phyloP scores from a whole-genome alignment of 2,113 vertebrate species.

The Cryptomyrus ogoouensis region DNA sequence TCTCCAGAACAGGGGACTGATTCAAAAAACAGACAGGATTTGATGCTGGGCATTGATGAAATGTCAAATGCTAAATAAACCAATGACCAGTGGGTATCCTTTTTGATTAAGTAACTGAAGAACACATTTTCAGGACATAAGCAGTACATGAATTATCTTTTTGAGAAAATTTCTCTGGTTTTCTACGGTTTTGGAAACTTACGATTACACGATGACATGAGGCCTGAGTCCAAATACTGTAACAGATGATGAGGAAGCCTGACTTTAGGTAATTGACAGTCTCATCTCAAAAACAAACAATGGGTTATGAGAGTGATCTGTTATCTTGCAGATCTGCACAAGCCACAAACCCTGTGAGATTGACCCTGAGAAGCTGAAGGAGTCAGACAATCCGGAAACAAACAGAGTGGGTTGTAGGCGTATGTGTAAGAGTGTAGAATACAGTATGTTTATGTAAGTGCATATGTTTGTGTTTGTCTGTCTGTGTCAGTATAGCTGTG shows the following conservation, averaged over 20 bases:
- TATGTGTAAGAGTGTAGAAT: not conserved
- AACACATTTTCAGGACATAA: not conserved
- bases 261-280: not conserved
- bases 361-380: conserved; percentile 90
- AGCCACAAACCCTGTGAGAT: conserved; percentile 93
- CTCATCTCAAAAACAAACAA: not conserved
- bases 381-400: conserved; percentile 87
- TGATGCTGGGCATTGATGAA: not conserved
- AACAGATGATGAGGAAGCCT: not conserved
- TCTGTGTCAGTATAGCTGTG: not conserved
- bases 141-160: not conserved
- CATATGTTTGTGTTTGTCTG: not conserved
- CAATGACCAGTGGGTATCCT: not conserved
- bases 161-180: not conserved
- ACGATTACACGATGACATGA: not conserved
- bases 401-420: conserved; percentile 72
- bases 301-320: not conserved
- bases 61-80: not conserved
- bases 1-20: not conserved
- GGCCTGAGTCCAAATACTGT: not conserved
- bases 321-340: conserved; percentile 73
- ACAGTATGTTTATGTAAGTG: not conserved
- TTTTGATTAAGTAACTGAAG: not conserved
- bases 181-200: not conserved
- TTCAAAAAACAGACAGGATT: not conserved